These are phyloP conservation scores for Takifugu flavidus DNA, from an alignment of 2,113 vertebrate species.

Conservation along the genomic window DNA sequence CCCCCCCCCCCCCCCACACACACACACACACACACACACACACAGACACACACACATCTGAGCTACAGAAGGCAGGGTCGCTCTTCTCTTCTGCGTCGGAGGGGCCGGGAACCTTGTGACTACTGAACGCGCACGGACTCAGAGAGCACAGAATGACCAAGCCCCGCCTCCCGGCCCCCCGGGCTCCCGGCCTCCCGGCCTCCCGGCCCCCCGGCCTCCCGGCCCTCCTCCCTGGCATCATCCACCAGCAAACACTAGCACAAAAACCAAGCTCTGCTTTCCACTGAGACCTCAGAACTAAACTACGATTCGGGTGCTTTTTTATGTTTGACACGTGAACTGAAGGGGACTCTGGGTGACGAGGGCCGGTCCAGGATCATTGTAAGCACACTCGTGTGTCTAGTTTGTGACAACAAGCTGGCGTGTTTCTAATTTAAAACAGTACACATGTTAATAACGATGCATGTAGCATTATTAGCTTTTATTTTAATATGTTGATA, in stretches of 20 bases:
- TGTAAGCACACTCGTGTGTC: conserved; percentile 44
- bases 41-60: conserved; percentile 17
- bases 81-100: conserved; percentile 8
- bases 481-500: conserved; percentile 17
- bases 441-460: conserved; percentile 38
- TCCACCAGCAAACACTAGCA: conserved; percentile 68
- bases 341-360: conserved; percentile 12
- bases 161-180: conserved; percentile 40
- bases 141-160: conserved; percentile 50
- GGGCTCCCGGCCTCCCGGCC: no score
- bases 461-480: conserved; percentile 62
- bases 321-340: conserved; percentile 31
- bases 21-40: no score
- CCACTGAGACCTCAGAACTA: conserved; percentile 65
- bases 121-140: conserved; percentile 56
- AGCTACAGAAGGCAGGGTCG: conserved; percentile 25
- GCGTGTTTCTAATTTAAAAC: conserved; percentile 36
- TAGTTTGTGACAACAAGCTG: conserved; percentile 42
- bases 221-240: conserved; percentile 45
- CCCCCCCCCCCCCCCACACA: conserved; percentile 9
- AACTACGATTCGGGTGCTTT: conserved; percentile 61
- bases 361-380: conserved; percentile 30
- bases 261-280: conserved; percentile 57
- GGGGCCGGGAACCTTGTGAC: conserved; percentile 27
- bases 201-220: conserved; percentile 26